These are phyloP conservation scores for Catharus fuscescens DNA, from an alignment of 2,113 vertebrate genomes.

Conservation along the genomic window DNA sequence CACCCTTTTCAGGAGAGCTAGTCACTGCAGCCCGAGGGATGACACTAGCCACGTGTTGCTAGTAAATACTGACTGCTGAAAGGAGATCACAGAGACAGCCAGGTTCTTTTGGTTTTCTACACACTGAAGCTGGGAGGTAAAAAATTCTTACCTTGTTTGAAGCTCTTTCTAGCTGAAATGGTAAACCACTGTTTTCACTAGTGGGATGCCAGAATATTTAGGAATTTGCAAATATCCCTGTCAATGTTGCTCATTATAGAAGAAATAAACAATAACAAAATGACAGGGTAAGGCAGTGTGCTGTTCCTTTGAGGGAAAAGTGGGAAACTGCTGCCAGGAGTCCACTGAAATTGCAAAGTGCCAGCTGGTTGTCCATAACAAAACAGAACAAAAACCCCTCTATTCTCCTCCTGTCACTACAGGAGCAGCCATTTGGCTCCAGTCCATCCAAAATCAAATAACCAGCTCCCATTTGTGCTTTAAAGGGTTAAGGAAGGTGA, in stretches of 20 bases:
- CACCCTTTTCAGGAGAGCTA: neutral
- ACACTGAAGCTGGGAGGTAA: neutral
- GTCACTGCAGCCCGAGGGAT: neutral
- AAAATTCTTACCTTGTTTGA: neutral
- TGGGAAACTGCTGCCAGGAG: neutral
- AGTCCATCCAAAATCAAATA: neutral
- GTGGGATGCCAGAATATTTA: neutral
- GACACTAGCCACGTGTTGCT: neutral
- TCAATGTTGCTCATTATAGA: neutral
- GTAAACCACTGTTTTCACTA: neutral
- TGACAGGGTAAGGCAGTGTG: neutral
- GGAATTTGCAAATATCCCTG: slow-evolving; percentile 3
- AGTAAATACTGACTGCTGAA: neutral
- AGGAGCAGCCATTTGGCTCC: slow-evolving; percentile 32
- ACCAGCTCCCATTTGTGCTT: slow-evolving; percentile 27
- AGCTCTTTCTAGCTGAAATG: neutral
- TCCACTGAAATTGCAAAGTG: neutral
- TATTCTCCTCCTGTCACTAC: neutral
- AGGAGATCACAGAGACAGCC: neutral
- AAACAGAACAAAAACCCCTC: neutral
- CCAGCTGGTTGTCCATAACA: slow-evolving; percentile 57
- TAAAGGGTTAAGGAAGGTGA: neutral
- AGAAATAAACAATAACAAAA: neutral
- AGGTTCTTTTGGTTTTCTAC: neutral
- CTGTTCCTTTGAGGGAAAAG: neutral